phyloP scores from a whole-genome alignment of 2,797 vertebrate genomes.

The Cyclopterus lumpus region DNA sequence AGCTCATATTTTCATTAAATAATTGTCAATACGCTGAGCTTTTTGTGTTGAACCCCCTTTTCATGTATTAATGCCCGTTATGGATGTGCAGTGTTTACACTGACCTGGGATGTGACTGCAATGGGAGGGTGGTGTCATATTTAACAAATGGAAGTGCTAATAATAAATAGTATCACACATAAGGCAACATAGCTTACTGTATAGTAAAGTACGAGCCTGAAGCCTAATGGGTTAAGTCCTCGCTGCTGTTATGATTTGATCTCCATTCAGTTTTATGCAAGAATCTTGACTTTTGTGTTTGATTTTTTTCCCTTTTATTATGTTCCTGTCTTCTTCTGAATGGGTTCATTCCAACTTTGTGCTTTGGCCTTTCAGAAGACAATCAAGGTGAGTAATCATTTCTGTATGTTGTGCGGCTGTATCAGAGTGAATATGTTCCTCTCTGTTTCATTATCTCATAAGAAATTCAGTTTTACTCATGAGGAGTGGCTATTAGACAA shows the following conservation, averaged over 20 bases:
- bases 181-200: not conserved
- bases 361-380: conserved; percentile 67
- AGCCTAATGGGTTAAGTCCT: too few relatives aligned
- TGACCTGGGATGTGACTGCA: not conserved
- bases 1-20: not conserved
- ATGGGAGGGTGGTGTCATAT: not conserved
- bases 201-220: too few relatives aligned
- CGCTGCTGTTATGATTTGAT: not conserved
- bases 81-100: not conserved
- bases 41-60: not conserved
- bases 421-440: not conserved
- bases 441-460: not conserved
- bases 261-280: not conserved
- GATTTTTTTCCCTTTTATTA: not conserved
- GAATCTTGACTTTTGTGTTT: not conserved
- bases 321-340: not conserved
- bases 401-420: not conserved
- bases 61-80: not conserved
- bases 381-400: conserved; percentile 74
- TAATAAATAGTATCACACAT: not conserved
- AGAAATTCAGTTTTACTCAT: not conserved
- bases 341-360: not conserved
- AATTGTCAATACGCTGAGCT: not conserved
- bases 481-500: not conserved
- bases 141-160: not conserved